A percentile compares a stretch with the other conserved stretches of the same genome.
Evolutionary conservation across 2,797 vertebrate genomes (phyloP).

Genomic region (Rhincodon typus): DNA sequence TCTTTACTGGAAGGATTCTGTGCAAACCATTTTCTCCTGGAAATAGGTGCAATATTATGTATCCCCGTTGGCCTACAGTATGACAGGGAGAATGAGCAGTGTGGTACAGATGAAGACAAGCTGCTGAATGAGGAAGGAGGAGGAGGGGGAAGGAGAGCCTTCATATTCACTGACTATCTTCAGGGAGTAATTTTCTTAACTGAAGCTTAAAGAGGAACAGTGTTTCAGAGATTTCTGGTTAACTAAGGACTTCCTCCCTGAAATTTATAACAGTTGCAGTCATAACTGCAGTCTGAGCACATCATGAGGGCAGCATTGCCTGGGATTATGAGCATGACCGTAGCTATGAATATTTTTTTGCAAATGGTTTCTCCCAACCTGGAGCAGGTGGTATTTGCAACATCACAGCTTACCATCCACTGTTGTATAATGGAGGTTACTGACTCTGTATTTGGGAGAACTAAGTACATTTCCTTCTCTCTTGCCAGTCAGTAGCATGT

Average conservation of each 20-base stretch:
- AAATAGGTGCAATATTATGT: not conserved
- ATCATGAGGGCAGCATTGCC: not conserved
- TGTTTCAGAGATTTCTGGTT: too few species aligned
- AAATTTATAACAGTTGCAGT: too few species aligned
- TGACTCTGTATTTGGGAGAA: too few species aligned
- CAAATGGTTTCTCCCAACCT: not conserved
- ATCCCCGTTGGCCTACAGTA: too few species aligned
- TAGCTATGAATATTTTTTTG: not conserved
- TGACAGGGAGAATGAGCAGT: not conserved
- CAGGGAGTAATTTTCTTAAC: too few species aligned
- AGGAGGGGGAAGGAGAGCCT: not conserved
- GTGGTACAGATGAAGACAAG: not conserved
- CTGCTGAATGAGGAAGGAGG: not conserved
- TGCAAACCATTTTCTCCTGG: not conserved
- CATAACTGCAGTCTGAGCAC: too few species aligned
- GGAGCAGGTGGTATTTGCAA: not conserved
- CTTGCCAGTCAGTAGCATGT: too few species aligned
- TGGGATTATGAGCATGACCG: not conserved
- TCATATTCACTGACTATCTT: not conserved
- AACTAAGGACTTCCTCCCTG: too few species aligned
- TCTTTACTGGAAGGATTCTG: not conserved
- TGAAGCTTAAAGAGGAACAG: too few species aligned
- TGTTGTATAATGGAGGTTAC: not conserved
- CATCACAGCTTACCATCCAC: not conserved
- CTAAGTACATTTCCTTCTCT: too few species aligned